A percentile compares a stretch with the other conserved stretches of the same genome.
Evolutionary conservation across 2,888 invertebrate species (phyloP).

Genomic region (Stramonita haemastoma): DNA sequence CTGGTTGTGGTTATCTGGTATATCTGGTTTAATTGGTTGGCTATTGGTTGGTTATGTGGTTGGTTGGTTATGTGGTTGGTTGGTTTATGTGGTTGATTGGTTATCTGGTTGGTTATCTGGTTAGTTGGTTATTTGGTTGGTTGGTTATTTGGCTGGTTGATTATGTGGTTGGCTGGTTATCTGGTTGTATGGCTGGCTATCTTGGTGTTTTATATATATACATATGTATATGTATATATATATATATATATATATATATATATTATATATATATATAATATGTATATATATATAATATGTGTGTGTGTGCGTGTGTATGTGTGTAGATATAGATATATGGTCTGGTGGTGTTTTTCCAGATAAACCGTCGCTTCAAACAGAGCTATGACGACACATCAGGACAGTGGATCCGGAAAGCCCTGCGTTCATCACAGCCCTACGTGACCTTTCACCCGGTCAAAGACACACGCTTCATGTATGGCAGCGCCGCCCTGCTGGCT

Average conservation of each 20-base stretch:
- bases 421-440: constrained; percentile 93
- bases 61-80: too few relatives aligned
- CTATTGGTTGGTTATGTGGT: too few relatives aligned
- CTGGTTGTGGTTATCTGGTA: too few relatives aligned
- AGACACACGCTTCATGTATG: constrained; percentile 88
- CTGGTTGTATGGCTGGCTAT: not conserved
- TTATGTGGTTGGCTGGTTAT: too few relatives aligned
- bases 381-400: constrained; percentile 89
- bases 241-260: not conserved
- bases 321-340: not conserved
- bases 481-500: not conserved
- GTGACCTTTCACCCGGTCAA: constrained; percentile 97
- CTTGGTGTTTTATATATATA: not conserved
- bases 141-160: too few relatives aligned
- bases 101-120: too few relatives aligned
- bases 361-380: constrained; percentile 97
- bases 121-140: too few relatives aligned
- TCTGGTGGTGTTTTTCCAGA: constrained; percentile 81
- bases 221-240: not conserved
- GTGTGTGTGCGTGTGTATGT: constrained; percentile 23
- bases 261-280: not conserved
- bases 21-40: too few relatives aligned
- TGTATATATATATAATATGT: not conserved
- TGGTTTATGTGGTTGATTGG: too few relatives aligned
- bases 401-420: constrained; percentile 90